These are phyloP conservation scores for Caenorhabditis sp. DNA, from an alignment of 2,888 invertebrate species.

Conservation along the genomic window DNA sequence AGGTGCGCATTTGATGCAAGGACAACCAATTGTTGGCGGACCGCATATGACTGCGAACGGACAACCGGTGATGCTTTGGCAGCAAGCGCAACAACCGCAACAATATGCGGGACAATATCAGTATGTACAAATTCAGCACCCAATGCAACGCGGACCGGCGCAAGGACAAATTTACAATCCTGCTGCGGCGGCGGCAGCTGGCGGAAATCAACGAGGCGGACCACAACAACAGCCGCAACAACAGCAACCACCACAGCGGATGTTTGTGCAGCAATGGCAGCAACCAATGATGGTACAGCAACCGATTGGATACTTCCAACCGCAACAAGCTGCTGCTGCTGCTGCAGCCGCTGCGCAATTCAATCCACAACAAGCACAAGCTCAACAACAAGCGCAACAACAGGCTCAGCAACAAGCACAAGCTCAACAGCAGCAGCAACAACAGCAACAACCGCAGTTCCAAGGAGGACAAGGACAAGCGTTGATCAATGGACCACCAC, in stretches of 20 bases:
- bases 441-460: not conserved
- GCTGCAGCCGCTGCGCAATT: slow-evolving; percentile 2
- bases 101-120: not conserved
- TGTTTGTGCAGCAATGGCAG: not conserved
- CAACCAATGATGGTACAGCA: not conserved
- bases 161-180: not conserved
- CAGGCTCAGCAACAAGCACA: not conserved
- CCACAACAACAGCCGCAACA: not conserved
- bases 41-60: not conserved
- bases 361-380: slow-evolving; percentile 2
- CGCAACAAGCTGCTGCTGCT: not conserved
- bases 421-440: not conserved
- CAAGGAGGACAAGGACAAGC: not conserved
- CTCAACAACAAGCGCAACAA: slow-evolving; percentile 7
- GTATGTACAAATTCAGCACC: not conserved
- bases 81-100: not conserved
- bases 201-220: not conserved
- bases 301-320: slow-evolving; percentile 5
- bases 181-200: too few species aligned
- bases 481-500: slow-evolving; percentile 9
- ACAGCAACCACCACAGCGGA: not conserved
- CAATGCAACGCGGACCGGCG: not conserved
- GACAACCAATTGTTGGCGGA: slow-evolving; percentile 1
- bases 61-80: not conserved
- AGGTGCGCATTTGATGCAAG: slow-evolving; percentile 4